Conservation (phyloP, 2,113 vertebrate genomes). For the Proteles cristata region DNA sequence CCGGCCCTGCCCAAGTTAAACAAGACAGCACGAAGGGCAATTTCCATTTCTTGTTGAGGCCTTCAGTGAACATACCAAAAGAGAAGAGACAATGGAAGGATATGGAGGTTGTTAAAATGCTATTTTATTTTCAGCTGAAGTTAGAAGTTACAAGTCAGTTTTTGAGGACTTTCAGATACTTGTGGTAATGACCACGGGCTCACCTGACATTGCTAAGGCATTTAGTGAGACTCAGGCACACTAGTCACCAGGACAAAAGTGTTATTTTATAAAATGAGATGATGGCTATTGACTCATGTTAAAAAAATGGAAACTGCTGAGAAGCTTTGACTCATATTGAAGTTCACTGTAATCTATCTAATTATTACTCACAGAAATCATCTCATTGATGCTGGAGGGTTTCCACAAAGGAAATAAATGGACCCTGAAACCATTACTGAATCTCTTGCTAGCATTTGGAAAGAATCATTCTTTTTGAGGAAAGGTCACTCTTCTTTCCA, state of each 20-base stretch:
- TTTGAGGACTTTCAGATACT: neutral
- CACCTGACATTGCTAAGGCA: neutral
- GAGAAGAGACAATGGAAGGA: neutral
- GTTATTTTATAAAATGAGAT: neutral
- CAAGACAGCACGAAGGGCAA: neutral
- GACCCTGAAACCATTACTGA: neutral
- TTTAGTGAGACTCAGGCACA: neutral
- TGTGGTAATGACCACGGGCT: accelerated
- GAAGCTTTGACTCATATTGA: neutral
- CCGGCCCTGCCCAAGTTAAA: neutral
- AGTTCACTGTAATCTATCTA: neutral
- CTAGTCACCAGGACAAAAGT: neutral
- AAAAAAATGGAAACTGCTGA: neutral
- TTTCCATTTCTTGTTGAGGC: constrained; percentile 38
- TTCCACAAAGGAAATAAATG: neutral
- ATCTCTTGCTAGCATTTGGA: neutral
- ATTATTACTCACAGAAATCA: neutral
- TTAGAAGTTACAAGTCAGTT: neutral
- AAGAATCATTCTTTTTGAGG: neutral
- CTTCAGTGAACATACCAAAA: neutral
- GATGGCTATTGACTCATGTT: neutral
- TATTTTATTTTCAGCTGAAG: neutral
- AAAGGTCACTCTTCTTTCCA: neutral
- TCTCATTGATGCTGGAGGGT: neutral
- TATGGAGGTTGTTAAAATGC: neutral